Evolutionary conservation across 2,888 invertebrate genomes (phyloP), one percentile per base, ranked within the genome.

Genomic region (Ectemnius continuus): DNA sequence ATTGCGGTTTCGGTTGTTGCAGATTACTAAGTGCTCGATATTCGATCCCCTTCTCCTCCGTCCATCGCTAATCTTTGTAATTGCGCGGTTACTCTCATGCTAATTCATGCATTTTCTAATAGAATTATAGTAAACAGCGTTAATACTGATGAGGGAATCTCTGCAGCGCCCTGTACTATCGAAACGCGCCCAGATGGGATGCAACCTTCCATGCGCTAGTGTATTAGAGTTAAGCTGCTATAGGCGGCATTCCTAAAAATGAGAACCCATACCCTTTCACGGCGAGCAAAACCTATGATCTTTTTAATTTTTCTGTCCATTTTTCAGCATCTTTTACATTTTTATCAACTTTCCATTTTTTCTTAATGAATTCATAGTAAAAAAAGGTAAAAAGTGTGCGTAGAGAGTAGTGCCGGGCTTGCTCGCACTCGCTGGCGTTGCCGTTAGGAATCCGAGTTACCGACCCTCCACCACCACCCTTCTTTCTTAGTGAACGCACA

Each of bases 401-500:
- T 58, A 59, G 59, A 58, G 45, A 6, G 6, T 11, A 28, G 6
- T n/a, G 52, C 52, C 57, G 66, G 23, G 14, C 67, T 8, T 6
- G 69, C 62, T 69, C 67, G 70, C 73, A 73, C 59, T 14, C 52
- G 14, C 47, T 76, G 82, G 78, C 70, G 84, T 81, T 84, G 46
- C 65, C 67, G 65, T 67, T 63, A 85, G 84, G 75, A 58, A 83
- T 78, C 82, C 59, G 56, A 56, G 62, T 82, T 84, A 76, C 83
- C 84, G 84, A 82, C 81, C 66, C 72, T 70, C 47, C 47, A 14
- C 47, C 59, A 64, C 61, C 66, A 72, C 36, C 45, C 23, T 61
- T 67, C 80, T 65, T 76, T 75, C 57, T n/a, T 45, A 56, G 46
- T 28, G 64, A 18, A 23, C 23, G 69, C 75, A 67, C 79, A 75